Evolutionary conservation across 1,140 invertebrate genomes (phyloP), one percentile per base, ranked within the genome.

Genomic region (Solenopsis fugax): DNA sequence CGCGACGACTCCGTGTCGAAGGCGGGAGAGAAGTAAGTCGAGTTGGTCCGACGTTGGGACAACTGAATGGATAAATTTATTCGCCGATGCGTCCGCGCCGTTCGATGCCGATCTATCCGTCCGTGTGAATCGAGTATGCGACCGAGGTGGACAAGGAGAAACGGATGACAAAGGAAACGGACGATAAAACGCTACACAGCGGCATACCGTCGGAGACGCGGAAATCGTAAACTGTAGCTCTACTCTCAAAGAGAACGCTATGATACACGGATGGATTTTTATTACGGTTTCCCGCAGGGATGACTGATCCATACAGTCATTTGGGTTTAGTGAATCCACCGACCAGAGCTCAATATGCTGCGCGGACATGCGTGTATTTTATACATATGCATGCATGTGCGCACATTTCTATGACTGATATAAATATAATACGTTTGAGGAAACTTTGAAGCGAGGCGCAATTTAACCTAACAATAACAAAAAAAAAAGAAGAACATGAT

Each of bases 61-160:
- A 67, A 69, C 56, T 64, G 62, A 80, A 69, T 80, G 45, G 62
- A 52, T 80, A 50, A 50, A 80, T 80, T 80, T 80, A 69, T 80
- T 65, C 21, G 56, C 6, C 58, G 58, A 37, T 65, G 58, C 58
- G 16, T 34, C 5, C 37, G 54, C 16, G 9, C 4, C 67, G 41
- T 18, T 48, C 67, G 24, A 71, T 24, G 72, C n/a, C 34, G 52
- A 58, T 76, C 54, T 24, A 60, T 76, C 37, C 16, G 54, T 76
- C 37, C 21, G 54, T 37, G 73, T 37, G 73, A 60, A 76, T 76
- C 37, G 73, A 75, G 29, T 2, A 24, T 24, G 50, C 67, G 67
- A 6, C 45, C 67, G 48, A 37, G 34, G 21, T 18, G 52, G 21
- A 76, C 41, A 41, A 1, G 34, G 12, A 56, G 41, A 77, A 62